phyloP scores from a whole-genome alignment of 2,113 vertebrate genomes.

The Lepidothrix coronata region DNA sequence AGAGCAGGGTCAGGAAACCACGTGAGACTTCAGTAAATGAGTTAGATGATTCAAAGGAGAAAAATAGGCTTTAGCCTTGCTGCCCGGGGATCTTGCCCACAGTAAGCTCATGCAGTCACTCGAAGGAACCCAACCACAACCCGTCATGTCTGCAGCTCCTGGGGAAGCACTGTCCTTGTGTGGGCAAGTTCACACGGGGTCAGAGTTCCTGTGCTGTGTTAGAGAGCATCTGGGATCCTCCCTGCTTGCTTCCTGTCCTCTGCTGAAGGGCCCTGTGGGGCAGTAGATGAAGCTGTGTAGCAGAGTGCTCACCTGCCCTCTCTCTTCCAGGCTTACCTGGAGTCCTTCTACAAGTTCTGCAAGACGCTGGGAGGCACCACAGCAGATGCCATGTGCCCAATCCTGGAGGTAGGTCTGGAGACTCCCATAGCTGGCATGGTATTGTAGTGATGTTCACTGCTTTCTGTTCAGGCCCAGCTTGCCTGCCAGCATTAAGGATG shows the following conservation, averaged over 20 bases:
- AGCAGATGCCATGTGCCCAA: constrained; percentile 95
- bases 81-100: not conserved
- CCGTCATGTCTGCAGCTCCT: not conserved
- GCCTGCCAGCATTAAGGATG: not conserved
- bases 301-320: not conserved
- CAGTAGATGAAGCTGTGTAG: not conserved
- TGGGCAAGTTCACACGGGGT: not conserved
- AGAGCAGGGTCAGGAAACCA: constrained; percentile 39
- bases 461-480: not conserved
- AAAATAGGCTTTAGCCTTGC: not conserved
- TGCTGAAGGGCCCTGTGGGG: not conserved
- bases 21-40: not conserved
- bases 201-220: not conserved
- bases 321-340: constrained; percentile 86
- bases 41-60: not conserved
- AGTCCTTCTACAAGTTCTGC: constrained; percentile 98
- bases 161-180: not conserved
- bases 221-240: not conserved
- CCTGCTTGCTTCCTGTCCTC: not conserved
- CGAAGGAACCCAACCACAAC: not conserved
- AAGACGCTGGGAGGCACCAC: constrained; percentile 93
- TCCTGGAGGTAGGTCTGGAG: constrained; percentile 86
- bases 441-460: not conserved
- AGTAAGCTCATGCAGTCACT: not conserved
- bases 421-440: not conserved